Base-by-base conservation (phyloP, 2,113 vertebrate genomes). In the Lontra canadensis region DNA sequence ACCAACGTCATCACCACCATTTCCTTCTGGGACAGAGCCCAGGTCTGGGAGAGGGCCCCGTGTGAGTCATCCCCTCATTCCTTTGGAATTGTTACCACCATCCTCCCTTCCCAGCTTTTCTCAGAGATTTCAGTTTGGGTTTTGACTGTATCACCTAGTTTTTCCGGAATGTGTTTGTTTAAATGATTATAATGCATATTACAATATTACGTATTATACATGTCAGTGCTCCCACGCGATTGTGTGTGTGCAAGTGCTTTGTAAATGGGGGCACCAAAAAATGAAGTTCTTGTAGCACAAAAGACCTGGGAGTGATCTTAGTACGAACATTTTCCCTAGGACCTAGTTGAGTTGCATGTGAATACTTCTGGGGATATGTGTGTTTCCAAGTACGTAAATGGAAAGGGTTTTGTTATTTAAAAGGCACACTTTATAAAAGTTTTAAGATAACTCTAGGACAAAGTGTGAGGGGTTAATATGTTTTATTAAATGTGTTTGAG, bases 1-100 rank as follows among this genome's bases (percentile, higher is more conserved):
- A 93, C 89, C 98, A 87, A 96, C 98, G 83, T 99, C 97, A 92
- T 98, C 94, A 80, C 97, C 93, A 88, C 96, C 94, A 83, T 31
- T 65, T 81, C 39, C 74, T 52, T 69, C 7, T 17, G 17, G 44
- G n/a, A 69, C 26, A 55, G 52, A 69, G n/a, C 23, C 14, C 86
- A n/a, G 55, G 52, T 9, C 15, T 21, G 59, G 67, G 55, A 63
- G 74, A 52, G 44, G 47, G 44, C 21, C 44, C 94, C 55, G 34
- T n/a, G 63, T 81, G 44, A 88, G 6, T 21, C 18, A 20, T 13
- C 61, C 80, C 81, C 95, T 84, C 42, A 49, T 20, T 76, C n/a
- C 6, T 34, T 61, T 20, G 80, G 44, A 57, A 34, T 78, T 82
- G 83, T 59, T 67, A 55, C 88, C 29, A 25, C 71, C 42, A 8